Conservation (phyloP, 2,797 vertebrate species). For the Oophaga sylvatica region DNA sequence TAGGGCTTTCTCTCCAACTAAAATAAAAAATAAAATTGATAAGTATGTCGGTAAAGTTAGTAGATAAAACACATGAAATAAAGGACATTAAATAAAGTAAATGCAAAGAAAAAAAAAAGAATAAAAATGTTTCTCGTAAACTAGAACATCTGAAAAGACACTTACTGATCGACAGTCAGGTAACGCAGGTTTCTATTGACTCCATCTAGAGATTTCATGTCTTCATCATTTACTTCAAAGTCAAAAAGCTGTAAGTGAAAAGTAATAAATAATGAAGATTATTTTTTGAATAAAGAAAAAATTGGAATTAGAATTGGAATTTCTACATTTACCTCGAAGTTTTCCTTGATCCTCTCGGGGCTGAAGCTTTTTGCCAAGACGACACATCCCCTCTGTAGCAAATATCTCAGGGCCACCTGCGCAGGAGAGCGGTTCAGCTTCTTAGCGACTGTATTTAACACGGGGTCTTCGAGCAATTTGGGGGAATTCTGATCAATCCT, state of each 20-base stretch:
- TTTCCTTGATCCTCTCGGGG: conserved; percentile 56
- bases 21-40: too few species aligned
- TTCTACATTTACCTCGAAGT: conserved; percentile 57
- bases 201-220: conserved; percentile 20
- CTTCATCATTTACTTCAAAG: conserved; percentile 35
- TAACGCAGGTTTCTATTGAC: conserved; percentile 18
- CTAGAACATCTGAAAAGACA: background rate
- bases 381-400: conserved; percentile 55
- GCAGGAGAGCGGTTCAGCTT: conserved; percentile 35
- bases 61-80: too few species aligned
- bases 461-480: conserved; percentile 56
- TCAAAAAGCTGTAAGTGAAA: conserved; percentile 40
- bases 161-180: background rate
- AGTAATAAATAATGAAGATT: background rate
- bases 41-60: too few species aligned
- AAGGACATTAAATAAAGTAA: too few species aligned
- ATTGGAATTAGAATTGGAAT: too few species aligned
- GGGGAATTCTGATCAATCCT: conserved; percentile 49
- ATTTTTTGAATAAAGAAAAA: too few species aligned
- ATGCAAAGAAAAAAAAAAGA: too few species aligned
- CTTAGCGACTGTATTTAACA: conserved; percentile 45
- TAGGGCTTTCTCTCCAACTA: background rate
- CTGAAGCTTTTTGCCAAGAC: conserved; percentile 61
- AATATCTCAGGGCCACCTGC: conserved; percentile 58
- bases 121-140: too few species aligned